Conservation (phyloP, 2,888 invertebrate genomes). For the Linnaemya tessellans region DNA sequence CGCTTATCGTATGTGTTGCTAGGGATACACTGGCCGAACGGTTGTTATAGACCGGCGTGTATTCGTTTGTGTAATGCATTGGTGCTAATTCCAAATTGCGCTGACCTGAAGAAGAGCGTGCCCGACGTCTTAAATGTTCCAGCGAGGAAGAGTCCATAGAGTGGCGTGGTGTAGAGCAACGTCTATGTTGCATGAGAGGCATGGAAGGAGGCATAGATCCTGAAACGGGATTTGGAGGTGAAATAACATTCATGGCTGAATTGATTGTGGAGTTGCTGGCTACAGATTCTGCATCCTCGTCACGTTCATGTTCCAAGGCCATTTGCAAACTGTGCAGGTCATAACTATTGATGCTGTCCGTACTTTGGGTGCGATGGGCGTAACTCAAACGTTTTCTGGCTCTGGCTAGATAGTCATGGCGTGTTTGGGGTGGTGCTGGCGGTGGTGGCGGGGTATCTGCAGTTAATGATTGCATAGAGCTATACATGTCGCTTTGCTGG, state of each 20-base stretch:
- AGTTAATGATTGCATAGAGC: constrained; percentile 69
- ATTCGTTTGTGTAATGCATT: constrained; percentile 77
- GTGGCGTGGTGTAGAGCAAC: constrained; percentile 79
- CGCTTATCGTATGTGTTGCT: constrained; percentile 79
- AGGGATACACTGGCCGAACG: constrained; percentile 80
- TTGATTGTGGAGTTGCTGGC: constrained; percentile 70
- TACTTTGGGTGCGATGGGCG: constrained; percentile 80
- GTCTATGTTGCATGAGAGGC: constrained; percentile 80
- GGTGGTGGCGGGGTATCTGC: constrained; percentile 48
- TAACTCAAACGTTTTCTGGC: constrained; percentile 80
- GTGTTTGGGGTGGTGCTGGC: constrained; percentile 38
- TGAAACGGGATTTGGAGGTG: constrained; percentile 5
- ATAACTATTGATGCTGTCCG: constrained; percentile 79
- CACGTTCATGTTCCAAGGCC: constrained; percentile 76
- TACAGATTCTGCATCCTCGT: constrained; percentile 71
- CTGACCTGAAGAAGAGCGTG: constrained; percentile 79
- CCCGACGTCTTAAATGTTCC: constrained; percentile 76
- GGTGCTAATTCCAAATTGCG: constrained; percentile 81
- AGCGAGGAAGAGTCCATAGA: constrained; percentile 75
- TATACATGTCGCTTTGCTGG: constrained; percentile 64
- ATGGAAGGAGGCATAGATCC: constrained; percentile 77
- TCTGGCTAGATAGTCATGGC: constrained; percentile 72
- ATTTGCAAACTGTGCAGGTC: constrained; percentile 80
- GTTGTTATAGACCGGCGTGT: constrained; percentile 82
- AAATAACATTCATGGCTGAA: constrained; percentile 61